These are phyloP conservation scores for Trochalopteron elliotii DNA, from an alignment of 2,113 vertebrate species.

Conservation along the genomic window DNA sequence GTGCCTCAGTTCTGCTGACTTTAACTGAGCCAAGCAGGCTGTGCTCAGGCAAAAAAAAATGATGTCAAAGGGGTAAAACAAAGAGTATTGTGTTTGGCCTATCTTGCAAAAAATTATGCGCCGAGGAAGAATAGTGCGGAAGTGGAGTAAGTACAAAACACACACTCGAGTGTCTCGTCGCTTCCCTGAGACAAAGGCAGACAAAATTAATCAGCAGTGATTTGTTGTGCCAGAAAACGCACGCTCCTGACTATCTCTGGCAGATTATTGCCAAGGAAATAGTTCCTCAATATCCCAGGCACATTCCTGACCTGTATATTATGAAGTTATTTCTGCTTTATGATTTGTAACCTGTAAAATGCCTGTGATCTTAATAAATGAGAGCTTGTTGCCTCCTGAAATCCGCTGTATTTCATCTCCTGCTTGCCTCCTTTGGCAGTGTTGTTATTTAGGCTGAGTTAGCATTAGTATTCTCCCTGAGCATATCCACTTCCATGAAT, in stretches of 20 bases:
- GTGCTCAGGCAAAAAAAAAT: background rate
- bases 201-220: slow-evolving; percentile 63
- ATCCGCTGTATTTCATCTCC: slow-evolving; percentile 66
- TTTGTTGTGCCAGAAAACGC: slow-evolving; percentile 60
- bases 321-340: slow-evolving; percentile 65
- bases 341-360: slow-evolving; percentile 69
- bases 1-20: background rate
- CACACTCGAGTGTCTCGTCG: background rate
- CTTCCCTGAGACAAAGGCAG: slow-evolving; percentile 62
- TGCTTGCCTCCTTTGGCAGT: slow-evolving; percentile 59
- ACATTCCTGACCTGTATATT: slow-evolving; percentile 71
- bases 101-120: slow-evolving; percentile 56
- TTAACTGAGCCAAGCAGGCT: background rate
- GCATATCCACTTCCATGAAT: slow-evolving; percentile 58
- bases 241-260: slow-evolving; percentile 51
- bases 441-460: slow-evolving; percentile 67
- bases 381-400: slow-evolving; percentile 64
- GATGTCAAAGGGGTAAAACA: slow-evolving; percentile 39
- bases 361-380: slow-evolving; percentile 68
- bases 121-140: background rate
- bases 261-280: slow-evolving; percentile 68
- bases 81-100: slow-evolving; percentile 37
- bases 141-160: slow-evolving; percentile 15
- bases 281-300: slow-evolving; percentile 64
- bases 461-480: slow-evolving; percentile 67